These are phyloP conservation scores for Simalia tracyae DNA, from an alignment of 2,797 vertebrate genomes.

Conservation along the genomic window DNA sequence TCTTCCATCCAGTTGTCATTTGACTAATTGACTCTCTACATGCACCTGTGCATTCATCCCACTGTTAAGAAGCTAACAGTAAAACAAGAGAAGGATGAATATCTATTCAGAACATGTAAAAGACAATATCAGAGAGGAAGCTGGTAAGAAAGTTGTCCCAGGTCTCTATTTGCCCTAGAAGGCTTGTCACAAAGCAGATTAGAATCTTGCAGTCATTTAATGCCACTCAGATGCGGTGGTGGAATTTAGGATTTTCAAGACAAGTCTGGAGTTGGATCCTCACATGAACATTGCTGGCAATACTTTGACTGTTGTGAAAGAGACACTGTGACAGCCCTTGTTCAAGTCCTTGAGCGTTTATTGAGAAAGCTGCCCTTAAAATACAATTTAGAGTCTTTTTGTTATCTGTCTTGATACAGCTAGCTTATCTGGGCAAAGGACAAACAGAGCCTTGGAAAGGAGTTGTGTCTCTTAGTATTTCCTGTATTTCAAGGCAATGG, in stretches of 20 bases:
- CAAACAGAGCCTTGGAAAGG: not conserved
- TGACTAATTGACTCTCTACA: constrained; percentile 9
- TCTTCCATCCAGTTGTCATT: constrained; percentile 8
- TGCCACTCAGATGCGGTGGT: not conserved
- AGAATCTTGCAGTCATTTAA: not conserved
- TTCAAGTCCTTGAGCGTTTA: not conserved
- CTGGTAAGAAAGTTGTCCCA: not conserved
- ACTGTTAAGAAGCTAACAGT: not conserved
- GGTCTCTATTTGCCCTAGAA: not conserved
- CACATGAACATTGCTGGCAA: not conserved
- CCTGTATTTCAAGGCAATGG: not conserved
- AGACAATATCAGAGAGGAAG: not conserved
- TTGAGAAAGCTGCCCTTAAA: not conserved
- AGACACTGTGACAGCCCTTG: not conserved
- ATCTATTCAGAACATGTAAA: not conserved
- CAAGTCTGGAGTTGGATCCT: not conserved
- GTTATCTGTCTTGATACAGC: not conserved
- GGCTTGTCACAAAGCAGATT: not conserved
- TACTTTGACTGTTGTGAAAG: not conserved
- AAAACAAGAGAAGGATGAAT: not conserved
- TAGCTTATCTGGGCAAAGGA: not conserved
- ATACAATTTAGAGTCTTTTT: not conserved
- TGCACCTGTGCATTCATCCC: not conserved
- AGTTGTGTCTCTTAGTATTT: not conserved
- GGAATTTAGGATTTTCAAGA: not conserved